Conservation (phyloP, 1,140 invertebrate species). For the Drosophila guanche region DNA sequence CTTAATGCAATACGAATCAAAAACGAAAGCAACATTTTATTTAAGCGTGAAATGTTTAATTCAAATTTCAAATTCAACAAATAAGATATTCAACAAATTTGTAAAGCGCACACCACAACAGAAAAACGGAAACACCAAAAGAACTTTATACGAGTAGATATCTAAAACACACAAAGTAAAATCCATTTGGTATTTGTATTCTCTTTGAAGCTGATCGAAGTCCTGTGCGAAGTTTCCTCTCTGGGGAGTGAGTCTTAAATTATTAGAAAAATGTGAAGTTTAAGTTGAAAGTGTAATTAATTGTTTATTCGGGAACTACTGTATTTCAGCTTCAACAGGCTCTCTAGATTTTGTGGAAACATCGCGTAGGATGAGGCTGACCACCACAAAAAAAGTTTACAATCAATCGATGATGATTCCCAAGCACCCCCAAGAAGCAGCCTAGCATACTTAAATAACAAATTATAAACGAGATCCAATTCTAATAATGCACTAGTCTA, state of each 20-base stretch:
- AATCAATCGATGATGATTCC: slow-evolving; percentile 23
- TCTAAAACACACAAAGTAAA: too few species aligned
- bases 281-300: slow-evolving; percentile 3
- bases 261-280: slow-evolving; percentile 8
- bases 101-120: slow-evolving; percentile 61
- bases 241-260: neutral
- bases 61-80: slow-evolving; percentile 33
- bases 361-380: slow-evolving; percentile 2
- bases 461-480: slow-evolving; percentile 69
- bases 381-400: slow-evolving; percentile 11
- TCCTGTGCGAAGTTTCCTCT: neutral
- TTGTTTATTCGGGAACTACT: neutral
- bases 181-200: neutral
- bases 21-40: slow-evolving; percentile 32
- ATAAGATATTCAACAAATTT: slow-evolving; percentile 39
- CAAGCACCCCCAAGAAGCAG: slow-evolving; percentile 12
- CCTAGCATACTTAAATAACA: slow-evolving; percentile 49
- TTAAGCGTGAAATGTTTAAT: slow-evolving; percentile 54
- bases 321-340: neutral
- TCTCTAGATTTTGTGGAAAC: slow-evolving; percentile 22
- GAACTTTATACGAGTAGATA: slow-evolving; percentile 7
- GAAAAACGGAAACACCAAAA: slow-evolving; percentile 17
- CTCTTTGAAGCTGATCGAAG: slow-evolving; percentile 2
- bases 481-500: slow-evolving; percentile 73
- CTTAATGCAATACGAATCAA: slow-evolving; percentile 59